Percentiles rank a stretch among this genome's conserved stretches.
These are phyloP conservation scores for Aurelia aurita DNA, from an alignment of 30 jellyfish, hydroid and myxozoan species.

Conservation along the genomic window DNA sequence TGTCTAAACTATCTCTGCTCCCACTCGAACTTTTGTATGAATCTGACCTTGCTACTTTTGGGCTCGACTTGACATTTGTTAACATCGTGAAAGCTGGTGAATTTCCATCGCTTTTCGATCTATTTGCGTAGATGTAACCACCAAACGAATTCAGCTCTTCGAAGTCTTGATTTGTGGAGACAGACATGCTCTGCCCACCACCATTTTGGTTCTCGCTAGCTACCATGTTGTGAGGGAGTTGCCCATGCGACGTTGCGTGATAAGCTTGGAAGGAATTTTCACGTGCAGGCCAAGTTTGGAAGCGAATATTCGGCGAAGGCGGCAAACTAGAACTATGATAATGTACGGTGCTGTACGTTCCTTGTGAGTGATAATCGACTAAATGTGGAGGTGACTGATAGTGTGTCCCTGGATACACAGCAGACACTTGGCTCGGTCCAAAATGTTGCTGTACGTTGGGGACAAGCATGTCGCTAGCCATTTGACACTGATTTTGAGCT, in stretches of 20 bases:
- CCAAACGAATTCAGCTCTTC: slow-evolving; percentile 73
- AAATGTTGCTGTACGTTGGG: slow-evolving; percentile 85
- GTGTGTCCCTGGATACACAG: slow-evolving; percentile 74
- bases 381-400: slow-evolving; percentile 81
- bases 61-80: slow-evolving; percentile 60
- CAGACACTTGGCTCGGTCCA: slow-evolving; percentile 75
- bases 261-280: slow-evolving; percentile 57
- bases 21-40: slow-evolving; percentile 90
- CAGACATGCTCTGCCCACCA: slow-evolving; percentile 49
- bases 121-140: slow-evolving; percentile 46
- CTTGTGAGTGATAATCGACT: slow-evolving; percentile 71
- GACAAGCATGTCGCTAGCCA: slow-evolving; percentile 90
- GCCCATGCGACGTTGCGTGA: slow-evolving; percentile 87
- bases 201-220: slow-evolving; percentile 62
- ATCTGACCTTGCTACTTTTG: slow-evolving; percentile 76
- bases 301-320: slow-evolving; percentile 75
- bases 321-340: slow-evolving; percentile 71
- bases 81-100: slow-evolving; percentile 74
- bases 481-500: slow-evolving; percentile 68
- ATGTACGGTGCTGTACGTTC: slow-evolving; percentile 70
- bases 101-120: slow-evolving; percentile 62
- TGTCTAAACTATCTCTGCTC: slow-evolving; percentile 87
- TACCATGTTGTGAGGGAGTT: slow-evolving; percentile 76
- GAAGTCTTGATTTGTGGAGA: slow-evolving; percentile 55
- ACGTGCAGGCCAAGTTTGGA: slow-evolving; percentile 75